Base-by-base conservation (phyloP, 2,888 invertebrate species). In the Eristalis arbustorum region DNA sequence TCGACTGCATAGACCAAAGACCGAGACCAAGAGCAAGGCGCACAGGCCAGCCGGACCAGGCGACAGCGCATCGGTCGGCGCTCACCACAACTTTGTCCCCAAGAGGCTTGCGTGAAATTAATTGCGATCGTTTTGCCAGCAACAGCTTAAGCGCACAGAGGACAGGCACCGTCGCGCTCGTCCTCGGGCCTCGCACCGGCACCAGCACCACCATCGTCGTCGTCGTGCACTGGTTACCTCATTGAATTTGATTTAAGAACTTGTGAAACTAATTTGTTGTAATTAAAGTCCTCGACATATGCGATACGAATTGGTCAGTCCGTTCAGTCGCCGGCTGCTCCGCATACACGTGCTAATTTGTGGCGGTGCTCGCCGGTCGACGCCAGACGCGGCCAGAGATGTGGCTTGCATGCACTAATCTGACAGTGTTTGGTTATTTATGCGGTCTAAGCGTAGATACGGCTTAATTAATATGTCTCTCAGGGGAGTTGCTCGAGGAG, bases 181-280 rank as follows among this genome's bases (percentile, higher is more conserved):
- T 23, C 25, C 25, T 13, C 25, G 10, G 59, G 0, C 2, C 18
- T 0, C 18, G 8, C 31, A 22, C n/a, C 14, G 25, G 1, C 59
- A 11, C 25, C 59, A 8, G 8, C 10, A 1, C 23, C 23, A 11
- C 0, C 57, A 0, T n/a, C 40, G n/a, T 2, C 42, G 2, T 40
- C 14, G 40, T 42, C 80, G 67, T 81, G 72, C 59, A 69, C 11
- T 66, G 78, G 68, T 68, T 75, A 10, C 66, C 77, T 73, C 82
- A 82, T 81, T 77, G 81, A 77, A 77, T 82, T 85, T 85, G 85
- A 85, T 85, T 85, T 85, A 85, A 82, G 85, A 82, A 85, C 59
- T 85, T 85, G 85, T 81, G 85, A 81, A 82, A 77, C 85, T 85
- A 82, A 85, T 85, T 85, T 85, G 85, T 77, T 85, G 85, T 85